Conservation (phyloP, 2,888 invertebrate species). For the Chymomyza amoena region DNA sequence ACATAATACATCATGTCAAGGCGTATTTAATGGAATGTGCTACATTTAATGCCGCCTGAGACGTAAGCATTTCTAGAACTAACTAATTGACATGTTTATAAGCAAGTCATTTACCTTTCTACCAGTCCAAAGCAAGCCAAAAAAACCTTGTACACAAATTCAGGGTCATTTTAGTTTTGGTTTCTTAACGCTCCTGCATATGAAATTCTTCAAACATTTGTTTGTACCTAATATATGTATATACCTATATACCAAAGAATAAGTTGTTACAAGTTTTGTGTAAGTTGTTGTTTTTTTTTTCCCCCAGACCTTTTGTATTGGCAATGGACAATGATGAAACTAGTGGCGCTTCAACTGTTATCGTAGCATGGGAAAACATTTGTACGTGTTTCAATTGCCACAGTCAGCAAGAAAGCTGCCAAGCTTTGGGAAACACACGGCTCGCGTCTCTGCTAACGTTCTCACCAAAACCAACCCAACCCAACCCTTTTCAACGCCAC, state of each 20-base stretch:
- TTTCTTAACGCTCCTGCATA: no score
- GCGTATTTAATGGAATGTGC: no score
- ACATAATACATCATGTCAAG: no score
- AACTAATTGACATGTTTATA: no score
- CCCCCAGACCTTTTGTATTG: background rate
- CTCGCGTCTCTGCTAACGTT: constrained; percentile 9
- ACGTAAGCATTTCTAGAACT: no score
- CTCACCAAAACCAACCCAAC: constrained; percentile 5
- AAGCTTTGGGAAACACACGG: background rate
- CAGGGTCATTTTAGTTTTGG: no score
- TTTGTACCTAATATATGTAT: no score
- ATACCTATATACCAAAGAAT: background rate
- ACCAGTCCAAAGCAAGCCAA: no score
- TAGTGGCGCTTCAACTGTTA: background rate
- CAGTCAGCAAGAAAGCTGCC: background rate
- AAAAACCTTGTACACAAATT: no score
- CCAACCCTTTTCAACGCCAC: background rate
- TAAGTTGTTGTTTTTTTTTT: background rate
- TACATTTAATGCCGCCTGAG: no score
- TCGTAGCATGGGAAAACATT: background rate
- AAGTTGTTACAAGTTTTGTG: background rate
- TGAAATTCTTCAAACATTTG: no score
- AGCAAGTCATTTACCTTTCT: no score
- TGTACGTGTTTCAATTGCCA: background rate
- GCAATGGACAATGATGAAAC: background rate